Conservation (phyloP, 53 echinoderm and acorn worm species). For the Actinopyga echinites region DNA sequence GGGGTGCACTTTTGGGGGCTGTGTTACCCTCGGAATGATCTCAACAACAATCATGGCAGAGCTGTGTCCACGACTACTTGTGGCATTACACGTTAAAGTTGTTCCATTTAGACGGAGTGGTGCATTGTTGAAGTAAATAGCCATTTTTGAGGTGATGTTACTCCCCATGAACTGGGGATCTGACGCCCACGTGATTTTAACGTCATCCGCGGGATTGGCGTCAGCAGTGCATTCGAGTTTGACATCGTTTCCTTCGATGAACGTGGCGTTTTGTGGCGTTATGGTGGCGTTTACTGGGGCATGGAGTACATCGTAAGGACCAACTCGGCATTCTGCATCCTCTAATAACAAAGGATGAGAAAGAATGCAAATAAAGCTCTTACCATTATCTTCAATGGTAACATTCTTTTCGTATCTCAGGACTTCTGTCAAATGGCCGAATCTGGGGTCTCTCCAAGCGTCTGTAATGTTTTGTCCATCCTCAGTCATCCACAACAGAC, state of each 20-base stretch:
- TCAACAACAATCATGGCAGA: not conserved
- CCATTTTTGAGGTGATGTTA: not conserved
- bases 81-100: not conserved
- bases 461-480: slow-evolving; percentile 19
- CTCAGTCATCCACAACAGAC: not conserved
- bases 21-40: not conserved
- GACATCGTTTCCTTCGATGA: not conserved
- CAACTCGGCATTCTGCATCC: not conserved
- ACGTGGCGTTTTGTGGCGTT: not conserved
- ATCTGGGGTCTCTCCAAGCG: not conserved
- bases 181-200: not conserved
- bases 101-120: slow-evolving; percentile 3
- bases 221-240: slow-evolving; percentile 1
- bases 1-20: not conserved
- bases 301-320: not conserved
- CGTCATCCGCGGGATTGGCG: slow-evolving; percentile 4
- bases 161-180: slow-evolving; percentile 10
- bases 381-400: slow-evolving; percentile 26
- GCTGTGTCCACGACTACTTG: not conserved
- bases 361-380: not conserved
- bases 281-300: slow-evolving; percentile 11
- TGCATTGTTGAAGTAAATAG: not conserved
- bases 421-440: too few species aligned
- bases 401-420: not conserved
- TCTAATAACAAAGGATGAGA: slow-evolving; percentile 13